Conservation (phyloP, 2,113 vertebrate species). For the Melanotaenia duboulayi region DNA sequence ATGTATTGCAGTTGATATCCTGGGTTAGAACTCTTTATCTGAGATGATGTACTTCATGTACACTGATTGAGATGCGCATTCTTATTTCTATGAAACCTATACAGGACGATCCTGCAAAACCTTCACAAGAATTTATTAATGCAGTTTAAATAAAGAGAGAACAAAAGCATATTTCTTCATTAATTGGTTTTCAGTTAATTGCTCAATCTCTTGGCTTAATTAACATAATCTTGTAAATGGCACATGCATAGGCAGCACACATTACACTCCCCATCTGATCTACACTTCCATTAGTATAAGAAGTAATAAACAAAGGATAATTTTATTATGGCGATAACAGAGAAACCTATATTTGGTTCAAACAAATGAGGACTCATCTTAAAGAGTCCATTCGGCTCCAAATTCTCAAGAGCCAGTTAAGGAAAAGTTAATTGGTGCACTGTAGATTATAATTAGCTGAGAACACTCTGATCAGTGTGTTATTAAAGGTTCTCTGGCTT, state of each 20-base stretch:
- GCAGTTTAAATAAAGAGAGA: constrained; percentile 15
- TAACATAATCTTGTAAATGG: constrained; percentile 27
- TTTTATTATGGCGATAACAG: constrained; percentile 36
- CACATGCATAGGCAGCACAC: constrained; percentile 13
- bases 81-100: constrained; percentile 4
- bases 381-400: constrained; percentile 43
- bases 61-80: neutral
- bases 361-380: constrained; percentile 39
- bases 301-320: constrained; percentile 26
- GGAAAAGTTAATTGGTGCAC: constrained; percentile 40
- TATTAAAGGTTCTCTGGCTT: constrained; percentile 28
- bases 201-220: constrained; percentile 23
- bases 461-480: constrained; percentile 13
- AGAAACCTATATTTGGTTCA: constrained; percentile 43
- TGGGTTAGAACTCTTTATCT: no score
- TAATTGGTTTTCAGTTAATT: constrained; percentile 29
- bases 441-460: constrained; percentile 51
- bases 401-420: constrained; percentile 51
- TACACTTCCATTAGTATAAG: constrained; percentile 20
- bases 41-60: neutral
- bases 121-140: constrained; percentile 1
- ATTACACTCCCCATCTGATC: constrained; percentile 8
- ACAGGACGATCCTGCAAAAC: neutral
- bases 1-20: no score
- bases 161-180: neutral